These are phyloP conservation scores for Allygus modestus DNA, from an alignment of 2,888 invertebrate species.

Conservation along the genomic window DNA sequence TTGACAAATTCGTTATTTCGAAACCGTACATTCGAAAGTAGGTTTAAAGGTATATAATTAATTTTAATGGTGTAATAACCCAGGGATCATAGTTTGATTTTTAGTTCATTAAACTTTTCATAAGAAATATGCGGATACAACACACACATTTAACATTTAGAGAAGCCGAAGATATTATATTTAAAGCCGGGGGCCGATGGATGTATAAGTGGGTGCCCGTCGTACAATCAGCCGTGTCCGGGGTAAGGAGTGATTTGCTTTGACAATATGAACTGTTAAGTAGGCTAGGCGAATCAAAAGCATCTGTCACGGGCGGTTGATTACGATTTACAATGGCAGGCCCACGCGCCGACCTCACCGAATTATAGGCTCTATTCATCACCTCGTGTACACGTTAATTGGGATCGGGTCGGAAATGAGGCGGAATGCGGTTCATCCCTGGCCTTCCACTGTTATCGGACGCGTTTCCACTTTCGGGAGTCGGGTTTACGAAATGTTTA, in stretches of 20 bases:
- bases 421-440: slow-evolving; percentile 52
- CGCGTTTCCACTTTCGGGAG: too few relatives aligned
- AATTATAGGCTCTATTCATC: slow-evolving; percentile 59
- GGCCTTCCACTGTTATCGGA: too few relatives aligned
- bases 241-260: slow-evolving; percentile 52
- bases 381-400: slow-evolving; percentile 19
- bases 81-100: too few relatives aligned
- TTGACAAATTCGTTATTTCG: too few relatives aligned
- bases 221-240: background rate
- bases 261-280: slow-evolving; percentile 58
- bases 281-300: slow-evolving; percentile 56
- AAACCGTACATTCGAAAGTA: too few relatives aligned
- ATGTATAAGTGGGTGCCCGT: slow-evolving; percentile 1
- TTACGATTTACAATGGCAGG: slow-evolving; percentile 56
- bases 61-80: too few relatives aligned
- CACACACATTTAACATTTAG: too few relatives aligned
- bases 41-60: too few relatives aligned
- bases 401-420: slow-evolving; percentile 27
- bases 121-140: too few relatives aligned
- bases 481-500: too few relatives aligned
- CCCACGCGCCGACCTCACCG: slow-evolving; percentile 39
- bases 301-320: slow-evolving; percentile 54
- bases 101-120: too few relatives aligned
- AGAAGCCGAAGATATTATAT: too few relatives aligned
- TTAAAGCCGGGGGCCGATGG: background rate